Evolutionary conservation across 2,888 invertebrate genomes (phyloP).

Genomic region (Agriopis aurantiaria): DNA sequence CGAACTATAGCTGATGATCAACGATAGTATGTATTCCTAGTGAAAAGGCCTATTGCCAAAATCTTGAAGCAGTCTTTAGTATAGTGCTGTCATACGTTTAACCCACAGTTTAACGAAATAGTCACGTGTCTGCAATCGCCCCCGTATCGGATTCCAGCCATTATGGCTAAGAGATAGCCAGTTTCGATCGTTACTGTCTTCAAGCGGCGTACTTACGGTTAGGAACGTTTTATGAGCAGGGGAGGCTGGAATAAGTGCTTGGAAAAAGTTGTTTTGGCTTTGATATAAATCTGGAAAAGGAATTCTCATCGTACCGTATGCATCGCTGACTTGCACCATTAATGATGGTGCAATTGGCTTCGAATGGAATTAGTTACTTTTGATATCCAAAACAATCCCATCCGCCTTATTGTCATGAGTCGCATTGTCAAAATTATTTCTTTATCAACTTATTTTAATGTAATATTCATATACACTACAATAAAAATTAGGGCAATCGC

Average conservation of each 20-base stretch:
- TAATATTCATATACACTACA: no score
- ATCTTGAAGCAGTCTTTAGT: no score
- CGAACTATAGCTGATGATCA: no score
- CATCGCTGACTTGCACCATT: background rate
- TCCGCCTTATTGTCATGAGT: no score
- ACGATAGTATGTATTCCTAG: no score
- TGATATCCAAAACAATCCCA: no score
- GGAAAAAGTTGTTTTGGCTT: background rate
- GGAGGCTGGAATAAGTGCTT: background rate
- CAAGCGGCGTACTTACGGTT: slow-evolving; percentile 12
- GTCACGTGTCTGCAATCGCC: slow-evolving; percentile 55
- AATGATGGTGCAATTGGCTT: background rate
- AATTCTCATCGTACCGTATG: no score
- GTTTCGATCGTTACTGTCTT: slow-evolving; percentile 24
- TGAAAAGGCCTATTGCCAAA: no score
- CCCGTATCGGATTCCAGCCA: slow-evolving; percentile 56
- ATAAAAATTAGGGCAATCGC: no score
- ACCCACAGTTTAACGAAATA: slow-evolving; percentile 46
- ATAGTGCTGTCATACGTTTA: background rate
- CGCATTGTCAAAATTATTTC: no score
- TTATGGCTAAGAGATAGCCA: slow-evolving; percentile 55
- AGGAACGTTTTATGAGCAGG: slow-evolving; percentile 14
- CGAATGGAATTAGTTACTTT: no score
- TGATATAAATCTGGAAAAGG: background rate
- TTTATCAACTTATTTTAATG: no score